Percentiles rank a stretch among this genome's conserved stretches.
Evolutionary conservation across 2,113 vertebrate species (phyloP).

Genomic region (Suncus etruscus): DNA sequence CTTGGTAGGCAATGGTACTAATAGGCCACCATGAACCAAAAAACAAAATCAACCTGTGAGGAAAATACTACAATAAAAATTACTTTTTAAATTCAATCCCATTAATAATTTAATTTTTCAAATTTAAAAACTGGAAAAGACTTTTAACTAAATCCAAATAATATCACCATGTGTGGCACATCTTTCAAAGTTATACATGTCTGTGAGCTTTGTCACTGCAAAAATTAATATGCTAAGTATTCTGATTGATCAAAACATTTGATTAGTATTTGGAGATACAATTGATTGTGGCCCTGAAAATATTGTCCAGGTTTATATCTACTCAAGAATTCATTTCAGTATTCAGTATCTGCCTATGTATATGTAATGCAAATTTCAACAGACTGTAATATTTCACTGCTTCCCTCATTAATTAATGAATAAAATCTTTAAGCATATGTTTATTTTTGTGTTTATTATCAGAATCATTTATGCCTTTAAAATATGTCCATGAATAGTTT

Average conservation of each 20-base stretch:
- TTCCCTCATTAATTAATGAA: slow-evolving; percentile 73
- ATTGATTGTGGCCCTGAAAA: background rate
- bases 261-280: background rate
- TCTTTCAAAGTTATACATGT: background rate
- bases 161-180: background rate
- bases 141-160: slow-evolving; percentile 46
- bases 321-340: background rate
- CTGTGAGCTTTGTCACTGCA: background rate
- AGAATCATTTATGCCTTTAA: slow-evolving; percentile 69
- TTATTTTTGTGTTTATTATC: slow-evolving; percentile 54
- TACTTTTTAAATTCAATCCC: background rate
- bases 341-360: background rate
- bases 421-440: slow-evolving; percentile 71
- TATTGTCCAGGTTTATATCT: background rate
- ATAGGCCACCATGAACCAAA: background rate
- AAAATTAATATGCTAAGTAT: slow-evolving; percentile 46
- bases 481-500: slow-evolving; percentile 39
- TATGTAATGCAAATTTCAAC: slow-evolving; percentile 20
- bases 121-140: slow-evolving; percentile 9
- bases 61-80: background rate
- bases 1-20: background rate
- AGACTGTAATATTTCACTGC: slow-evolving; percentile 43
- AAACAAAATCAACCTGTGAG: background rate
- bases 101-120: background rate
- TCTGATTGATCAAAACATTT: background rate